These are phyloP conservation scores for Bubo blakistoni DNA, from an alignment of 2,113 vertebrate species.

Conservation along the genomic window DNA sequence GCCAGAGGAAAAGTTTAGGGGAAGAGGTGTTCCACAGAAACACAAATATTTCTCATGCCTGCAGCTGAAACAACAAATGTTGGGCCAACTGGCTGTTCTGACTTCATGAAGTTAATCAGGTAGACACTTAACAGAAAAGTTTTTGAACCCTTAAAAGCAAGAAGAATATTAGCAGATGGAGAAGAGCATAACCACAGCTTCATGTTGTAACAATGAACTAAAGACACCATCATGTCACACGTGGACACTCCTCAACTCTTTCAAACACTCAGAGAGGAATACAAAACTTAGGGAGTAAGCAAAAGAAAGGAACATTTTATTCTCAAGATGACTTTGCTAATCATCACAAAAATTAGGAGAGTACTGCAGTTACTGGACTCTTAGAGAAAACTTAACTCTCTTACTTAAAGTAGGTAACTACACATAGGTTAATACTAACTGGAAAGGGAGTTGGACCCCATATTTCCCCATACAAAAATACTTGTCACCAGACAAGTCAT, in stretches of 20 bases:
- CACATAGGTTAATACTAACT: not conserved
- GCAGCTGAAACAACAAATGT: not conserved
- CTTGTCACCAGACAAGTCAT: not conserved
- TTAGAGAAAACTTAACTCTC: not conserved
- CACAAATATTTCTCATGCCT: not conserved
- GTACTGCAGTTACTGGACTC: not conserved
- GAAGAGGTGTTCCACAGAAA: not conserved
- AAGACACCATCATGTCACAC: not conserved
- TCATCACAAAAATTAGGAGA: not conserved
- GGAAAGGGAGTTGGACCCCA: not conserved
- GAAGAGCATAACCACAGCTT: not conserved
- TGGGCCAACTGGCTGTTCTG: not conserved
- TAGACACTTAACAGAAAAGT: not conserved
- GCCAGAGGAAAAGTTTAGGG: not conserved
- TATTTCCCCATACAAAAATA: not conserved
- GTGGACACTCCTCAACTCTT: not conserved
- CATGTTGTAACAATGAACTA: fast-evolving
- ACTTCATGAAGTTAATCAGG: not conserved
- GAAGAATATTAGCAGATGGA: not conserved
- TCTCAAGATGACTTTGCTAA: not conserved
- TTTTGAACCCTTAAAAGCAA: not conserved
- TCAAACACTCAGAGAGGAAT: not conserved
- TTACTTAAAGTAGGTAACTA: not conserved
- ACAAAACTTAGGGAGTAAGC: not conserved
- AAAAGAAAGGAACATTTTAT: not conserved